phyloP scores from a whole-genome alignment of 92 coral and sea anemone genomes.

The Epizoanthus rinbou region DNA sequence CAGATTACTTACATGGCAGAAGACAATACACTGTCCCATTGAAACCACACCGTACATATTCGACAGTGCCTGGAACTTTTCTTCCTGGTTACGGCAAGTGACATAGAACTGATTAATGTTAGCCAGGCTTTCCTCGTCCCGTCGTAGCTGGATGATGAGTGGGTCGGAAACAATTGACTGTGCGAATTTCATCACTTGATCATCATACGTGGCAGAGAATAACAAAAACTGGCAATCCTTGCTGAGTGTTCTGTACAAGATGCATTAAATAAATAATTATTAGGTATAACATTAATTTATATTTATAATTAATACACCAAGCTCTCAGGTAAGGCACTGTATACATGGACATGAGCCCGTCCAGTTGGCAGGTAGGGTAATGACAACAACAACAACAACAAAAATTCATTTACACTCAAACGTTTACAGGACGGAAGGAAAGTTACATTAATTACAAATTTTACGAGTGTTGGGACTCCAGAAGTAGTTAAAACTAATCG shows the following conservation, averaged over 20 bases:
- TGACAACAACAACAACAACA: no score
- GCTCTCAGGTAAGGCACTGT: no score
- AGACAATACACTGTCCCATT: constrained; percentile 97
- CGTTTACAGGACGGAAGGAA: no score
- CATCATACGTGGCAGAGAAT: constrained; percentile 96
- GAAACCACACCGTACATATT: constrained; percentile 94
- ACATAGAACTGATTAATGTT: constrained; percentile 96
- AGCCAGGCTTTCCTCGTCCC: constrained; percentile 94
- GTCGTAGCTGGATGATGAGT: constrained; percentile 79
- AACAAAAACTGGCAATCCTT: constrained; percentile 86
- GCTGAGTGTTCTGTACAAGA: constrained; percentile 58
- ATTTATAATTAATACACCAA: not conserved
- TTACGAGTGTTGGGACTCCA: no score
- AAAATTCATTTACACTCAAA: no score
- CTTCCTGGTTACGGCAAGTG: constrained; percentile 73
- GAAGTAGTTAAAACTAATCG: no score
- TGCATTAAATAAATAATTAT: not conserved
- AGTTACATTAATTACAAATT: no score
- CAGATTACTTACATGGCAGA: constrained; percentile 89
- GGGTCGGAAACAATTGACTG: constrained; percentile 82
- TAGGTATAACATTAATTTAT: not conserved
- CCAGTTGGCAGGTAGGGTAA: no score
- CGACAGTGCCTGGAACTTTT: constrained; percentile 85
- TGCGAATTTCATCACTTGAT: constrained; percentile 92
- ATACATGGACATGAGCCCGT: no score